Conservation (phyloP, 1,140 invertebrate species). For the Matsumurasca onukii region DNA sequence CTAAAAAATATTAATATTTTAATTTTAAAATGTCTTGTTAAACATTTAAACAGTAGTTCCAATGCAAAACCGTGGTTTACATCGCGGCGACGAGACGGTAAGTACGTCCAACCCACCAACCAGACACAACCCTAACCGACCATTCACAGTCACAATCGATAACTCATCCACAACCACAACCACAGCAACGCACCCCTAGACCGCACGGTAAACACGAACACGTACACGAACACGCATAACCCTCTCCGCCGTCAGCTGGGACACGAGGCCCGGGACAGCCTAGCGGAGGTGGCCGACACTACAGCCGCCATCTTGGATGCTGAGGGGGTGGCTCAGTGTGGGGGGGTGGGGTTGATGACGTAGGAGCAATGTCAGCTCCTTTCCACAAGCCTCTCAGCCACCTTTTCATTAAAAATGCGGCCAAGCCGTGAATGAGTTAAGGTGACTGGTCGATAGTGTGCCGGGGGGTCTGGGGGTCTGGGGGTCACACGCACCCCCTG, state of each 20-base stretch:
- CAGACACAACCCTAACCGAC: too few relatives aligned
- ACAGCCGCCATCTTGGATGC: constrained; percentile 30
- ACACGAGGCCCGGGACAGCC: constrained; percentile 38
- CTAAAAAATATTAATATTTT: too few relatives aligned
- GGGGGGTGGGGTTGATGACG: not conserved
- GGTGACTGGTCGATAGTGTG: not conserved
- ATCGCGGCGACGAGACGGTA: too few relatives aligned
- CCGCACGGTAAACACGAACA: too few relatives aligned
- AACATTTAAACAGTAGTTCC: too few relatives aligned
- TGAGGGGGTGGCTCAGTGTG: constrained; percentile 23
- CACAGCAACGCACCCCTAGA: too few relatives aligned
- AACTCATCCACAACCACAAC: too few relatives aligned
- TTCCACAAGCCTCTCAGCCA: constrained; percentile 2
- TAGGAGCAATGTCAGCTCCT: constrained; percentile 23
- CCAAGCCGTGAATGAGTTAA: not conserved
- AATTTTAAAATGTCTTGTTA: too few relatives aligned
- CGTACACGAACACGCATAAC: not conserved
- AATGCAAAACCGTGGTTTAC: too few relatives aligned
- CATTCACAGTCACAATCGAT: too few relatives aligned
- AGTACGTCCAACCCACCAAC: too few relatives aligned
- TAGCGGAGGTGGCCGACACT: constrained; percentile 44
- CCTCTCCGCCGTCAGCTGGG: not conserved
- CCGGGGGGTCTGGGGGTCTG: constrained; percentile 3
- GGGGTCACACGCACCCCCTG: constrained; percentile 32
- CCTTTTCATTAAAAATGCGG: constrained; percentile 28